phyloP scores from a whole-genome alignment of 1,140 invertebrate genomes.

The Drosophila ercepeae region DNA sequence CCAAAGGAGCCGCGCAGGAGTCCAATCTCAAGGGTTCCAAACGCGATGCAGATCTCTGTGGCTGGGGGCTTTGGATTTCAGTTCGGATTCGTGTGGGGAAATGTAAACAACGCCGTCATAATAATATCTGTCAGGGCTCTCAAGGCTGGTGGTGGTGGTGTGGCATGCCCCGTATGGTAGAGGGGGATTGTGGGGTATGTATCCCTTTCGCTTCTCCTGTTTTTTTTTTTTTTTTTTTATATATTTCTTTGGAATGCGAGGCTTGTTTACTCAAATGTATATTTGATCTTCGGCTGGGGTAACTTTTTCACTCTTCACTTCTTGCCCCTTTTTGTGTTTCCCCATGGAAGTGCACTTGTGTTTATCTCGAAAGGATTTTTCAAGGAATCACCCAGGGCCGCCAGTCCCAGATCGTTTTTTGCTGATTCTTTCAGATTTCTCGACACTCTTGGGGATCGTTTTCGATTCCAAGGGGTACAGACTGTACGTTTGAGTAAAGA shows the following conservation, averaged over 20 bases:
- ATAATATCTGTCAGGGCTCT: constrained; percentile 54
- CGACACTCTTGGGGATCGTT: constrained; percentile 1
- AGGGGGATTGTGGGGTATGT: constrained; percentile 29
- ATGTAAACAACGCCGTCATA: constrained; percentile 75
- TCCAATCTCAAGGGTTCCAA: constrained; percentile 71
- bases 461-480: constrained; percentile 16
- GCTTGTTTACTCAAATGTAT: constrained; percentile 78
- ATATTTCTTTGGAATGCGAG: constrained; percentile 66
- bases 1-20: constrained; percentile 68
- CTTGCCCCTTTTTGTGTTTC: neutral
- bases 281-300: constrained; percentile 65
- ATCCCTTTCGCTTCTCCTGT: constrained; percentile 56
- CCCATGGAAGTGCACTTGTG: constrained; percentile 38
- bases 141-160: constrained; percentile 26
- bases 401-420: constrained; percentile 10
- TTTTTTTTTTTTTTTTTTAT: too few relatives aligned
- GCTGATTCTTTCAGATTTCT: constrained; percentile 36
- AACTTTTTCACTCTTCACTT: constrained; percentile 31
- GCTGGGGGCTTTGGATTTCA: constrained; percentile 71
- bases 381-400: constrained; percentile 52
- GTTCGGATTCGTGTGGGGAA: constrained; percentile 65
- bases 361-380: constrained; percentile 69
- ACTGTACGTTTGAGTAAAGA: neutral
- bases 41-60: constrained; percentile 52
- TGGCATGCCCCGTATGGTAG: constrained; percentile 8